Evolutionary conservation across 92 coral and sea anemone genomes (phyloP), one percentile per base, ranked within the genome.

Genomic region (Nematostella vectensis): DNA sequence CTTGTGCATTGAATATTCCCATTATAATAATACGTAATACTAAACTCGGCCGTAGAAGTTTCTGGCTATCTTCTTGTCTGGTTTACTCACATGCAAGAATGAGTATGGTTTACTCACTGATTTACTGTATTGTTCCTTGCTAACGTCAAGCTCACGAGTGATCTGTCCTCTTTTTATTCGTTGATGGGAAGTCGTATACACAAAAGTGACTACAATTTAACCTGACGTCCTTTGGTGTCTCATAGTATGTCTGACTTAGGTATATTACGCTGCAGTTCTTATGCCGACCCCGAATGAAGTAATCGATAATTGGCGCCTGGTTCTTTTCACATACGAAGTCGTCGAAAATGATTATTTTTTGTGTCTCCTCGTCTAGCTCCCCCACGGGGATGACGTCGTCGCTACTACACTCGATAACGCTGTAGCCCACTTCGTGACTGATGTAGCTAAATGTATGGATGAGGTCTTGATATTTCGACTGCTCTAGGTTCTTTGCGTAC

Each of bases 121-220:
- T 9, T 22, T 8, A 4, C 9, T 45, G 18, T 45, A 45, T 17
- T 17, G 51, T 19, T 45, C 51, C 4, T 8, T 8, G 21, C 11
- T 45, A 45, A 45, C 51, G 4, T 17, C 51, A 11, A 45, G 18
- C 18, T 45, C 51, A 4, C 51, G 12, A 45, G 11, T 4, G 4
- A 45, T 45, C 12, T 4, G 4, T 9, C 21, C 21, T 45, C 12
- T 4, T 22, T 45, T 15, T 15, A 22, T 17, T 8, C 4, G 9
- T 19, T 4, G 18, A 9, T 6, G 51, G 12, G 23, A 85, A 85
- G 16, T 87, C 95, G 47, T 47, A 27, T 29, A 63, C 21, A 18
- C 62, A 40, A 28, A 51, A 70, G 29, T 61, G 57, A 1, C 31
- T 25, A 12, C 69, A 57, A 48, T 48, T 40, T 1, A 48, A 19